Base-by-base conservation (phyloP, 2,888 invertebrate species). In the Pelosia muscerda region DNA sequence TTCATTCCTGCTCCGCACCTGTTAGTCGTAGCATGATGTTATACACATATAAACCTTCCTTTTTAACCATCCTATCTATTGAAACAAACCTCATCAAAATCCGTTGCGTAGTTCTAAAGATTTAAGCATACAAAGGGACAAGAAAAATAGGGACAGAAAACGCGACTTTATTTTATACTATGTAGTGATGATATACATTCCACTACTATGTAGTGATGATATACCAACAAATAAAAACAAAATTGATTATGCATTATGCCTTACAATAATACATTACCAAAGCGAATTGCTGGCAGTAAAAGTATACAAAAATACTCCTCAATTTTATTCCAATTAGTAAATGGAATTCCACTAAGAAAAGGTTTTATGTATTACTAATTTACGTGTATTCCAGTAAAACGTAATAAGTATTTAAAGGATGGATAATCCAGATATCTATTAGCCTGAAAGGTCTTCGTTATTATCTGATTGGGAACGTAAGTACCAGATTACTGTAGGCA, bases 321-420 rank as follows among this genome's bases (percentile, higher is more conserved):
- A 71, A 74, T 76, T 79, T 69, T 63, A 76, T 65, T 79, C 59
- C 78, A 78, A 79, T 78, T 79, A 78, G 72, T 59, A 76, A 78
- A 78, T 78, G 68, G 77, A 68, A 66, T 68, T 62, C 56, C 23
- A 55, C 15, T 60, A 49, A n/a, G 49, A 59, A 60, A 69, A 61
- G 67, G 58, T 68, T 76, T 73, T 73, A 66, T 76, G 55, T 69
- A 54, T 65, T 53, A 34, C 70, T 74, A 79, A 78, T 68, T 67
- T 62, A 55, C 3, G n/a, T 26, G 56, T 23, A 53, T n/a, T 49
- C 49, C 49, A 54, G 59, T n/a, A 31, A 9, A 25, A 55, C 13
- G 23, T 23, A 55, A 23, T 23, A 55, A 23, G 54, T 4, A 23
- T 8, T 25, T 13, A 55, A 55, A 23, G 23, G 22, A 63, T 26